These are phyloP conservation scores for Gadus chalcogrammus DNA, from an alignment of 2,113 vertebrate species.

Conservation along the genomic window DNA sequence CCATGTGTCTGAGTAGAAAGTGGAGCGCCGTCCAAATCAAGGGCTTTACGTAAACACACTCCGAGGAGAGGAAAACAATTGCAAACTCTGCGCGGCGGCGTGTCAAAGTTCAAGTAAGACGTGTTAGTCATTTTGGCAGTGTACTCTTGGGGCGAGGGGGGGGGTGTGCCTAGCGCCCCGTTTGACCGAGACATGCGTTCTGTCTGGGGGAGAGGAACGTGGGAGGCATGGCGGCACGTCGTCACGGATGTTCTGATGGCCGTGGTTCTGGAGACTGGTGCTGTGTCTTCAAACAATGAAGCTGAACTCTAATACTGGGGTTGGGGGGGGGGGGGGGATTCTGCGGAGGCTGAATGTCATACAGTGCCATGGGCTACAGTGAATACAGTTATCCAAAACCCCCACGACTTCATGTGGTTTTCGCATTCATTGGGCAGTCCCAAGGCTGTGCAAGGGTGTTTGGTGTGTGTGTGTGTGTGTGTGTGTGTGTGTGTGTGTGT, in stretches of 20 bases:
- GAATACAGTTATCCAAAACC: too few species aligned
- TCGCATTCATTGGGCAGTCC: too few species aligned
- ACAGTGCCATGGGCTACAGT: too few species aligned
- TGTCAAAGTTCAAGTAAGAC: slow-evolving; percentile 64
- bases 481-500: too few species aligned
- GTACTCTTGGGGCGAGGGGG: slow-evolving; percentile 33
- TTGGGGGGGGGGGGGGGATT: too few species aligned
- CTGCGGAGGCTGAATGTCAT: too few species aligned
- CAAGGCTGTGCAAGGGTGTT: too few species aligned
- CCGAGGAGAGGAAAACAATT: slow-evolving; percentile 59
- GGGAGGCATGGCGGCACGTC: slow-evolving; percentile 10
- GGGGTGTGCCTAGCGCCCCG: slow-evolving; percentile 22
- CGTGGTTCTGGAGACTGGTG: not conserved
- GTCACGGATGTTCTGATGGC: slow-evolving; percentile 20
- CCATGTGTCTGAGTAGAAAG: slow-evolving; percentile 34
- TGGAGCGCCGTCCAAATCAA: slow-evolving; percentile 51
- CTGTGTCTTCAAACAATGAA: too few species aligned
- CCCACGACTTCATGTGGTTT: too few species aligned
- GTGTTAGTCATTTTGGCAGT: slow-evolving; percentile 59
- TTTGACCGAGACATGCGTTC: not conserved
- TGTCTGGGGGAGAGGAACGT: slow-evolving; percentile 19
- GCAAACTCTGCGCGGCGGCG: slow-evolving; percentile 32
- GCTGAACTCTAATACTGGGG: too few species aligned
- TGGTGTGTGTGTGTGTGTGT: too few species aligned
- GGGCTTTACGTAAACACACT: slow-evolving; percentile 63